Conservation (phyloP, 2,888 invertebrate genomes). For the Yponomeuta malinellus region DNA sequence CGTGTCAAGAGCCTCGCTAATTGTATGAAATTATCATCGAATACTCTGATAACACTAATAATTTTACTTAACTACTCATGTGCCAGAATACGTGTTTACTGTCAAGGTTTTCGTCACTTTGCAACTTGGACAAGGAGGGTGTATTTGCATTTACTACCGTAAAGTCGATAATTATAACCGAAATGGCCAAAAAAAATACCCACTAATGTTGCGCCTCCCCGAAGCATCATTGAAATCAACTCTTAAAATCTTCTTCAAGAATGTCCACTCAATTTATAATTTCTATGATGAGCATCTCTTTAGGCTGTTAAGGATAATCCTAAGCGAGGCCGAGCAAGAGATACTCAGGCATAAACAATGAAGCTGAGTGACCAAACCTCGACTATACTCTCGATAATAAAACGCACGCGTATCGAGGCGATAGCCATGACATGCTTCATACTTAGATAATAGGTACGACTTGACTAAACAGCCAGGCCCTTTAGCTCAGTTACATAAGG, state of each 20-base stretch:
- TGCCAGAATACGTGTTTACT: background rate
- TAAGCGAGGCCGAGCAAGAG: background rate
- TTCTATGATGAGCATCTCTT: background rate
- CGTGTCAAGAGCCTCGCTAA: constrained; percentile 12
- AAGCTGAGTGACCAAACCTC: background rate
- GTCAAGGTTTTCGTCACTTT: background rate
- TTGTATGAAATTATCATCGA: constrained; percentile 14
- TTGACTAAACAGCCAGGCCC: constrained; percentile 5
- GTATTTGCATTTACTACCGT: background rate
- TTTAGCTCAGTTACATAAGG: background rate
- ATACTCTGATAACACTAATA: background rate
- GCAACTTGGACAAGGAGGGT: background rate
- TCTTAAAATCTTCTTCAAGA: no score
- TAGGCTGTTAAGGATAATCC: constrained; percentile 1
- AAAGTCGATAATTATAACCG: background rate
- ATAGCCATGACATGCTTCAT: constrained; percentile 67
- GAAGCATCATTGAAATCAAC: no score
- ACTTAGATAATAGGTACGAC: constrained; percentile 20
- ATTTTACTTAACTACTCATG: background rate
- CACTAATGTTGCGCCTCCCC: no score
- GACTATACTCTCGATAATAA: background rate
- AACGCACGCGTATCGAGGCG: constrained; percentile 37
- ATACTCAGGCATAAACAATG: background rate
- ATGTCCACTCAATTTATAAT: background rate
- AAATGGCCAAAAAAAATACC: no score